Evolutionary conservation across 2,888 invertebrate species (phyloP), one percentile per base, ranked within the genome.

Genomic region (Ormyrus thymus): DNA sequence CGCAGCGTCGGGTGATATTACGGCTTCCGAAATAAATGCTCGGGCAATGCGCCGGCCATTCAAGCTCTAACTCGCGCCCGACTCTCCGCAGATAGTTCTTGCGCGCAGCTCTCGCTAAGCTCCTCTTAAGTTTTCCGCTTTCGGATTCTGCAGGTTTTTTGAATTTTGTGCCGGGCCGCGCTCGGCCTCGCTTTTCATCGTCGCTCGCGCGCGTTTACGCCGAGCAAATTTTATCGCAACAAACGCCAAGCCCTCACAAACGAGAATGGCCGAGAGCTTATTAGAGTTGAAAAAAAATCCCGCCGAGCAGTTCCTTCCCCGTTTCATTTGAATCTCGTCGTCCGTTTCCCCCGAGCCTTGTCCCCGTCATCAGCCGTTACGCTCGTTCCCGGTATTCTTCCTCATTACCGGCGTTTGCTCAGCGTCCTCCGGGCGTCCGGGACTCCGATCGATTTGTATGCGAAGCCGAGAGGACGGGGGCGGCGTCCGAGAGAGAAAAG

Each of bases 11-110:
- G 64, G 48, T 58, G 43, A 73, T 58, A 65, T 73, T 58, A 56
- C 46, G 82, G 82, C 83, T 82, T 83, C 80, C 83, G 84, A 86
- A 87, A 87, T 87, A 87, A 87, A 86, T 86, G 86, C 83, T 84
- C 83, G 81, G 83, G 83, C 82, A 84, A 85, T 83, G 83, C 81
- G 59, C 11, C 45, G 50, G 55, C 69, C 45, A 69, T 69, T 68
- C 61, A 45, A 13, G 62, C 72, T 62, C 45, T 45, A 45, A 29
- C 43, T 55, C 45, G 29, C 8, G 6, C 48, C 9, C n/a, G 29
- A 29, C 29, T 29, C 29, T 29, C 29, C 29, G 29, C 29, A 29
- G 29, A 29, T 29, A 29, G 29, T 29, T 29, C 29, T 29, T 29
- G 29, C 29, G 29, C 29, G 29, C 3, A 1, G 2, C 29, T 29